Base-by-base conservation (phyloP, 2,888 invertebrate genomes). In the Metalampra italica region DNA sequence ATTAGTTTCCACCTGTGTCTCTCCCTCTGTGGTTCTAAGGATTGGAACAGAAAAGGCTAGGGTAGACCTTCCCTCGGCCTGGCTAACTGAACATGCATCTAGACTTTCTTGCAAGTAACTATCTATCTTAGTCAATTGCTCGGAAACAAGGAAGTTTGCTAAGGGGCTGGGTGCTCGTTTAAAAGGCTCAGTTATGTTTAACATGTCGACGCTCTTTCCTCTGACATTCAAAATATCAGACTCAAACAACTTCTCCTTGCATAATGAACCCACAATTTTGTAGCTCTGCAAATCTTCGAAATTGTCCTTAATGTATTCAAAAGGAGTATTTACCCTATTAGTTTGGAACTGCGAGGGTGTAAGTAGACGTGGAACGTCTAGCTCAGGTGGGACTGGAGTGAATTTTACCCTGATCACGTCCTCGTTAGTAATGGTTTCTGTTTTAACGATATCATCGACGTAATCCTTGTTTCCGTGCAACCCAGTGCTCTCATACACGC, bases 271-370 rank as follows among this genome's bases (percentile, higher is more conserved):
- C n/a, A 89, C 88, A 48, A 89, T 85, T 71, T 85, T 88, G 60
- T 89, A 89, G 59, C 89, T 89, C 47, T 82, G 78, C 52, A 89
- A 74, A 64, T 87, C 88, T 70, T 82, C 81, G 57, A 71, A 87
- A 50, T 82, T 70, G 52, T 88, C 75, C 58, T 73, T 81, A 41
- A 87, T 65, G 36, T 75, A 79, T 54, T 76, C 72, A 29, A 83
- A 59, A 29, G 82, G 77, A 44, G 68, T 71, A 46, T 60, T 66
- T 13, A 61, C 57, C 55, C 45, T 56, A 51, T 45, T 51, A 1
- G 36, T 43, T 36, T 46, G 52, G 44, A 65, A 72, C 53, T 66
- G 71, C 29, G 73, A 73, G 11, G 80, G 77, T 36, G 78, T 75
- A 8, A 71, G 51, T 47, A 74, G 58, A 15, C 72, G 57, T 13